A percentile compares a stretch with the other conserved stretches of the same genome.
Evolutionary conservation across 2,113 vertebrate species (phyloP).

Genomic region (Piaya cayana): DNA sequence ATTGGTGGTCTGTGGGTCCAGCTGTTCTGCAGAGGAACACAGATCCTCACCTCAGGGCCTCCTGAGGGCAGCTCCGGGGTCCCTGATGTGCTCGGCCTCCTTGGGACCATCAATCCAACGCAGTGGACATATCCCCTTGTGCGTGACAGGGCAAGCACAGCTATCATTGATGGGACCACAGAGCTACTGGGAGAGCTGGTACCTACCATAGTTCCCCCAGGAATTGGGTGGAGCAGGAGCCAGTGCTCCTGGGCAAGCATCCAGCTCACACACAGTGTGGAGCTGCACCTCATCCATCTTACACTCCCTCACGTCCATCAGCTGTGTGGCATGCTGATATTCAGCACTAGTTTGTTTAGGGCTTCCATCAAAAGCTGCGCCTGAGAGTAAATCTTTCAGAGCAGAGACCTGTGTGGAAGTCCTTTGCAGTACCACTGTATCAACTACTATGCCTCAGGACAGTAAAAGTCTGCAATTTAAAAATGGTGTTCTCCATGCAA

Average conservation of each 20-base stretch:
- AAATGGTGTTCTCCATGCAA: background rate
- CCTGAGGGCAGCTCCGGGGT: background rate
- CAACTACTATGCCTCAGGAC: background rate
- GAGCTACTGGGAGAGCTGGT: background rate
- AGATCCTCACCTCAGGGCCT: fast-evolving
- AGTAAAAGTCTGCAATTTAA: slow-evolving; percentile 21
- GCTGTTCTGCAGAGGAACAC: background rate
- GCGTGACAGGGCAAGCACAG: background rate
- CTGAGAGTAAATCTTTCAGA: background rate
- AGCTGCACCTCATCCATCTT: background rate
- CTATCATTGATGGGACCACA: background rate
- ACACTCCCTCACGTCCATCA: background rate
- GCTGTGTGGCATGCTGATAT: background rate
- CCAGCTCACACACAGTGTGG: background rate
- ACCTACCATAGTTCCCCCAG: no score
- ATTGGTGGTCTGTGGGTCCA: background rate
- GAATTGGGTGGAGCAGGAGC: background rate
- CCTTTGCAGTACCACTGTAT: slow-evolving; percentile 11
- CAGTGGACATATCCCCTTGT: fast-evolving
- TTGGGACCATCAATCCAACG: background rate
- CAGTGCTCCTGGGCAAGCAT: background rate
- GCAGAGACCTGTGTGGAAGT: slow-evolving; percentile 12
- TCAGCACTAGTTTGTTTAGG: background rate
- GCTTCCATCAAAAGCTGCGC: background rate
- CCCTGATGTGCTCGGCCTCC: background rate